A percentile compares a stretch with the other conserved stretches of the same genome.
Conservation (phyloP, 2,888 invertebrate species). For the Lochmaea crataegi region DNA sequence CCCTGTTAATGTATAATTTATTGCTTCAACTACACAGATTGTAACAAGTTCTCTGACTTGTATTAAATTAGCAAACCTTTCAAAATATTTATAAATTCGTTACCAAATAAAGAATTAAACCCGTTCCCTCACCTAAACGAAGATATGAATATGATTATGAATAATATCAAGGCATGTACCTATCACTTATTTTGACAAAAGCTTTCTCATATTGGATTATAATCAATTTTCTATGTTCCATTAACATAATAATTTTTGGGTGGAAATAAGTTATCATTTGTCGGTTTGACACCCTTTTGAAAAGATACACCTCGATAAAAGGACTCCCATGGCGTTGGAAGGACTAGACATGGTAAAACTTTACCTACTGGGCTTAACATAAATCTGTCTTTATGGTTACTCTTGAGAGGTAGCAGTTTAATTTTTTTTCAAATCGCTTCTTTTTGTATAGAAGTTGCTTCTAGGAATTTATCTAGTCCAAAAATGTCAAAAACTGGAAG, state of each 20-base stretch:
- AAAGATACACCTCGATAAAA: conserved; percentile 51
- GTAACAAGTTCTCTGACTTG: background rate
- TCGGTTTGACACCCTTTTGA: conserved; percentile 58
- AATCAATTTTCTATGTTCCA: conserved; percentile 26
- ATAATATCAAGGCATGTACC: background rate
- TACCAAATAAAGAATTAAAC: background rate
- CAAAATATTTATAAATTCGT: conserved; percentile 1
- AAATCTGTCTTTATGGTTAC: conserved; percentile 11
- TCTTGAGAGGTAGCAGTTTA: conserved; percentile 10
- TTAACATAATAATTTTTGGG: conserved; percentile 50
- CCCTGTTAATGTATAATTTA: too few species aligned
- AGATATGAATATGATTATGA: conserved; percentile 10
- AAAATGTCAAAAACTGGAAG: background rate
- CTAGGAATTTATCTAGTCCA: conserved; percentile 8
- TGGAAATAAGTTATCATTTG: conserved; percentile 61
- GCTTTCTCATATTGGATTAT: conserved; percentile 11
- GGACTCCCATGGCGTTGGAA: conserved; percentile 60
- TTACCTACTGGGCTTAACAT: conserved; percentile 56
- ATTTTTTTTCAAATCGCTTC: conserved; percentile 3
- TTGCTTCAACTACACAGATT: too few species aligned
- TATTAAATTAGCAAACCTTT: background rate
- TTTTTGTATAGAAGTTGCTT: background rate
- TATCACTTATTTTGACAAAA: conserved; percentile 12
- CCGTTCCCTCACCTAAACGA: background rate
- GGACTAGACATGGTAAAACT: conserved; percentile 62